phyloP scores from a whole-genome alignment of 2,888 invertebrate species.

The Terebella lapidaria region DNA sequence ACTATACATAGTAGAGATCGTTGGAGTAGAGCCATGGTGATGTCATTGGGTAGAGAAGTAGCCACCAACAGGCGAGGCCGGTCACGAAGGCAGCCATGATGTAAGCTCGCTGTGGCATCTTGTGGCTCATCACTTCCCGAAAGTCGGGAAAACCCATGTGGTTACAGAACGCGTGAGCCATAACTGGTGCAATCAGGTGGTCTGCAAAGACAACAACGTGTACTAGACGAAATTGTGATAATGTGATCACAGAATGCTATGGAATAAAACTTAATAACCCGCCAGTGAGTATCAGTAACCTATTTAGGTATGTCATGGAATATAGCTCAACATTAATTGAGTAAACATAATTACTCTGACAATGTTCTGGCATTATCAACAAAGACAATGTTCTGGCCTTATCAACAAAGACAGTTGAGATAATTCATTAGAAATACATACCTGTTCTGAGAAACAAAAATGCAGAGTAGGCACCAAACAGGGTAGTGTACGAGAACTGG shows the following conservation, averaged over 20 bases:
- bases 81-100: constrained; percentile 65
- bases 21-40: constrained; percentile 61
- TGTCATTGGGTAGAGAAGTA: constrained; percentile 72
- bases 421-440: constrained; percentile 22
- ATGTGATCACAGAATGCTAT: no score
- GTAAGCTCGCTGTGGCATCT: constrained; percentile 61
- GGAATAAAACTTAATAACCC: no score
- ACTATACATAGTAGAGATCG: constrained; percentile 41
- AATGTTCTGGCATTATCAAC: no score
- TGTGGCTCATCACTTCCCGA: constrained; percentile 64
- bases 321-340: no score
- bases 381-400: no score
- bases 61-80: constrained; percentile 74
- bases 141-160: constrained; percentile 94
- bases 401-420: no score
- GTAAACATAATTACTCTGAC: no score
- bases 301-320: no score
- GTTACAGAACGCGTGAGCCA: constrained; percentile 92
- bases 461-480: constrained; percentile 94
- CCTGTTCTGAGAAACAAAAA: constrained; percentile 85
- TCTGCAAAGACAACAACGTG: constrained; percentile 41
- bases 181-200: constrained; percentile 79
- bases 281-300: no score
- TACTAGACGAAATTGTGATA: no score
- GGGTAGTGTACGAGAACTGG: constrained; percentile 83